A percentile compares a stretch with the other conserved stretches of the same genome.
Evolutionary conservation across 1,140 invertebrate species (phyloP).

Genomic region (Apis cerana): DNA sequence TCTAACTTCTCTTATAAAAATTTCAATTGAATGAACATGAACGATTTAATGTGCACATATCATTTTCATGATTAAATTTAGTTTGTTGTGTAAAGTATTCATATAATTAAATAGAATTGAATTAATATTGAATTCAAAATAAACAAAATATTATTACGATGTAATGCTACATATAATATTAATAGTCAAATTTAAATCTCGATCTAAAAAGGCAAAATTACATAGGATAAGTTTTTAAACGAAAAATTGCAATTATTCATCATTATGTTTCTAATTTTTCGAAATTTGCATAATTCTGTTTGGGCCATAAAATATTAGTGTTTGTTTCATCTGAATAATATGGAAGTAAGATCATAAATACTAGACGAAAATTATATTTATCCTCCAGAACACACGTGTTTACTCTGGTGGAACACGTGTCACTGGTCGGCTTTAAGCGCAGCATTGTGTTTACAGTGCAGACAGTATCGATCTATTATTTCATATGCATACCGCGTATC

Average conservation of each 20-base stretch:
- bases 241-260: neutral
- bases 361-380: conserved; percentile 21
- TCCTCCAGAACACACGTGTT: conserved; percentile 14
- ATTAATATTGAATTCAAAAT: no score
- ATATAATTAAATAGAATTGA: no score
- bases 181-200: no score
- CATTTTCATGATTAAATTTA: no score
- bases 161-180: no score
- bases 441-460: conserved; percentile 36
- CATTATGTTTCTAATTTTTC: neutral
- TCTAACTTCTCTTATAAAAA: no score
- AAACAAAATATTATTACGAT: no score
- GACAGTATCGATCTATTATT: conserved; percentile 28
- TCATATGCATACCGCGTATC: conserved; percentile 35
- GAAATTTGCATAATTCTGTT: conserved; percentile 18
- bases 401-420: conserved; percentile 43
- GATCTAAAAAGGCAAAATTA: neutral
- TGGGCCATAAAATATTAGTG: neutral
- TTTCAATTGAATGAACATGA: no score
- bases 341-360: conserved; percentile 7
- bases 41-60: no score
- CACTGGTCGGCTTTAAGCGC: conserved; percentile 27
- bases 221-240: neutral
- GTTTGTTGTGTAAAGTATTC: no score
- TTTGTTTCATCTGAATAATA: neutral